Evolutionary conservation across 2,113 vertebrate genomes (phyloP).

Genomic region (Garra rufa): DNA sequence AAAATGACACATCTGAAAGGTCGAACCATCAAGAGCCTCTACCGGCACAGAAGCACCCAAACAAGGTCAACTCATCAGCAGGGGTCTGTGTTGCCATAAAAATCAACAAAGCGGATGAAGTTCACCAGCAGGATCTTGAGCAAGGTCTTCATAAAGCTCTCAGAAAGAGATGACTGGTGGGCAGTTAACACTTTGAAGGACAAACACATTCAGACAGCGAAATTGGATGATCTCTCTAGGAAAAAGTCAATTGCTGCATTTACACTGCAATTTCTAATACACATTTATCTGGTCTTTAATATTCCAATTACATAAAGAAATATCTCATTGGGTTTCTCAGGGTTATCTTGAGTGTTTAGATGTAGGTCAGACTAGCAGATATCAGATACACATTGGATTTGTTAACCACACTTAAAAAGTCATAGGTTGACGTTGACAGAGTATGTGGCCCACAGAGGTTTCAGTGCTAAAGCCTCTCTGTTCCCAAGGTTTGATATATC

Average conservation of each 20-base stretch:
- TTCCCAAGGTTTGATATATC: background rate
- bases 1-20: conserved; percentile 13
- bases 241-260: background rate
- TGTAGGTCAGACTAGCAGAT: no score
- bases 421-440: no score
- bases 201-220: background rate
- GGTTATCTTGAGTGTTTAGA: no score
- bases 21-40: conserved; percentile 10
- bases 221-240: background rate
- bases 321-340: no score
- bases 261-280: background rate
- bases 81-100: conserved; percentile 13
- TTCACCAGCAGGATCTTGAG: background rate
- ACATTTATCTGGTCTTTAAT: no score
- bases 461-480: no score
- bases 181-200: background rate
- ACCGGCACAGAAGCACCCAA: background rate
- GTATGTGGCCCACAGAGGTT: no score
- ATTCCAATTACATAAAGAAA: no score
- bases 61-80: conserved; percentile 16
- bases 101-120: conserved; percentile 4
- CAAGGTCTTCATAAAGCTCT: background rate
- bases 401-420: no score
- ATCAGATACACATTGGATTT: no score
- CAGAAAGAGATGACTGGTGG: background rate